Conservation (phyloP, 2,888 invertebrate species). For the Eristalis intricaria region DNA sequence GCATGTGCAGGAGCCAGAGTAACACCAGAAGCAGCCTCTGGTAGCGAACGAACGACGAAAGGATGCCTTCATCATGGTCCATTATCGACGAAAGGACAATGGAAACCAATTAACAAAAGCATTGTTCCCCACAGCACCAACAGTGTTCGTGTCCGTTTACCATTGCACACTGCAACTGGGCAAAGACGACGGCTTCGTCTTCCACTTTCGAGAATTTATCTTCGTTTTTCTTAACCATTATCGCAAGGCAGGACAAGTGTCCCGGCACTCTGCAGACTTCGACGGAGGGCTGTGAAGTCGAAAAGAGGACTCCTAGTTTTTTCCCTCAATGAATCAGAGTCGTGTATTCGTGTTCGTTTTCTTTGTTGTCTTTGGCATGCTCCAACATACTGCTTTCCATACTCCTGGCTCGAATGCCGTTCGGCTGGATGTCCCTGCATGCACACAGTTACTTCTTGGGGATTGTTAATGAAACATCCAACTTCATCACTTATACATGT, state of each 20-base stretch:
- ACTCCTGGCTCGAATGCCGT: not conserved
- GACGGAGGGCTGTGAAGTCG: not conserved
- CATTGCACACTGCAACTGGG: not conserved
- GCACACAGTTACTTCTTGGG: conserved; percentile 32
- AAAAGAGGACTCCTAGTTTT: conserved; percentile 7
- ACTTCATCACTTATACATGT: conserved; percentile 67
- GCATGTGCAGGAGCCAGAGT: not conserved
- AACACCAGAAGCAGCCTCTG: not conserved
- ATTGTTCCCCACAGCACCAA: conserved; percentile 79
- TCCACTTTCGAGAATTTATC: conserved; percentile 27
- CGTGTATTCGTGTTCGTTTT: conserved; percentile 4
- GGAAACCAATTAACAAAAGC: conserved; percentile 81
- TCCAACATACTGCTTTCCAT: not conserved
- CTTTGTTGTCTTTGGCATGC: conserved; percentile 7
- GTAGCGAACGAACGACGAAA: conserved; percentile 58
- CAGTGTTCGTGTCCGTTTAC: conserved; percentile 21
- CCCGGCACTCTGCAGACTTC: conserved; percentile 8
- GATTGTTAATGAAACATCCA: conserved; percentile 64
- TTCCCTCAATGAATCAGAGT: conserved; percentile 20
- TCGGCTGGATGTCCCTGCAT: conserved; percentile 23
- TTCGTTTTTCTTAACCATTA: conserved; percentile 48
- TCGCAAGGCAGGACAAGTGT: conserved; percentile 32
- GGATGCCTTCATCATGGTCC: conserved; percentile 71
- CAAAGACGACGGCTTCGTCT: conserved; percentile 19
- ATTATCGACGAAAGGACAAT: conserved; percentile 76